phyloP scores from a whole-genome alignment of 2,888 invertebrate species.

The Cactoblastis cactorum region DNA sequence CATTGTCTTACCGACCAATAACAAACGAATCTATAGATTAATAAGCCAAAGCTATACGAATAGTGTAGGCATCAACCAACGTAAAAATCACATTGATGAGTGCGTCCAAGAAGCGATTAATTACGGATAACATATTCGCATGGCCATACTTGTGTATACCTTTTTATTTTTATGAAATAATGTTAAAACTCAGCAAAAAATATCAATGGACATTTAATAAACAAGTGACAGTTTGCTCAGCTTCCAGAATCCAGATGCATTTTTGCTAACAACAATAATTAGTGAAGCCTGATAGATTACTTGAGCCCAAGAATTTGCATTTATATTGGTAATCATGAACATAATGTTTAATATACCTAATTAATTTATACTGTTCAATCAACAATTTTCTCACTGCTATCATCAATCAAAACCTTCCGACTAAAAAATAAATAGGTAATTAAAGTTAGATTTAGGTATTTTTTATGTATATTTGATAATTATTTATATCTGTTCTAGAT shows the following conservation, averaged over 20 bases:
- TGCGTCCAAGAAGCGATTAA: not conserved
- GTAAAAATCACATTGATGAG: not conserved
- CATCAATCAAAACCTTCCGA: constrained; percentile 9
- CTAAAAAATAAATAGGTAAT: not conserved
- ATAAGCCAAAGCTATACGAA: not conserved
- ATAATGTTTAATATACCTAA: constrained; percentile 10
- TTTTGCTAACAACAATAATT: not conserved
- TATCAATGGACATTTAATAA: no score
- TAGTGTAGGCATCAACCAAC: not conserved
- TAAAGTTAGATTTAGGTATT: constrained; percentile 9
- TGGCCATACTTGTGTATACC: no score
- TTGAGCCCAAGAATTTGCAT: constrained; percentile 7
- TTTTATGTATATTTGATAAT: no score
- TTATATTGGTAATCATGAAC: no score
- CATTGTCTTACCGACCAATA: constrained; percentile 38
- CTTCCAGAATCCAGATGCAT: not conserved
- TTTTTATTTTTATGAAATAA: no score
- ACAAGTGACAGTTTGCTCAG: not conserved
- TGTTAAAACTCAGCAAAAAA: no score
- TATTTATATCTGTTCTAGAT: no score
- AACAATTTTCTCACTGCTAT: constrained; percentile 10
- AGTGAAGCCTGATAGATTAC: constrained; percentile 4
- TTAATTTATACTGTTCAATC: constrained; percentile 9
- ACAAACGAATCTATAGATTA: constrained; percentile 14
- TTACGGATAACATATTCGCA: constrained; percentile 12